A percentile compares a stretch with the other conserved stretches of the same genome.
Conservation (phyloP, 2,888 invertebrate species). For the Agonopterix subpropinquella region DNA sequence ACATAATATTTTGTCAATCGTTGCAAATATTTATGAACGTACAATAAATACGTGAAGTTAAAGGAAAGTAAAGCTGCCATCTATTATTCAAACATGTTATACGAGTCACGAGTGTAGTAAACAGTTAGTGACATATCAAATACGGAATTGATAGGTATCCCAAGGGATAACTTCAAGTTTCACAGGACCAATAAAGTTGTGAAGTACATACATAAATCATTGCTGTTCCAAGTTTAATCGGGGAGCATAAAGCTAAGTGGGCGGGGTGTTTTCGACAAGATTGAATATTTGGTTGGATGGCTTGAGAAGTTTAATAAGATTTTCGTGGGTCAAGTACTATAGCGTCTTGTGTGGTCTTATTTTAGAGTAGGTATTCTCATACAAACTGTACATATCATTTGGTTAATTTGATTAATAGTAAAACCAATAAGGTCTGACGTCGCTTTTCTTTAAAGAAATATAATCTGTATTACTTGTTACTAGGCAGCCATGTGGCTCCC, state of each 20-base stretch:
- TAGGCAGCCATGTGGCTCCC: no score
- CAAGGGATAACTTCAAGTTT: slow-evolving; percentile 29
- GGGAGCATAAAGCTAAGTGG: slow-evolving; percentile 17
- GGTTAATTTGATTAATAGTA: no score
- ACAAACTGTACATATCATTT: no score
- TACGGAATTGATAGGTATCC: slow-evolving; percentile 22
- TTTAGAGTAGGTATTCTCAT: no score
- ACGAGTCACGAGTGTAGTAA: slow-evolving; percentile 19
- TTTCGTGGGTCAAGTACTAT: slow-evolving; percentile 1
- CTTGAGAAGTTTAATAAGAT: slow-evolving; percentile 9
- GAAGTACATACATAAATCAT: slow-evolving; percentile 39
- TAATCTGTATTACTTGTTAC: no score
- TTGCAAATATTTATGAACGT: no score
- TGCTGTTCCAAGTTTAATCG: slow-evolving; percentile 32
- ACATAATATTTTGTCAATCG: no score
- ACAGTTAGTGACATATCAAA: slow-evolving; percentile 27
- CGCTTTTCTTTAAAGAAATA: no score
- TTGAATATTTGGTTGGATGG: slow-evolving; percentile 14
- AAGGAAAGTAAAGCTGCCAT: neutral
- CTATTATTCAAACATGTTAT: slow-evolving; percentile 2
- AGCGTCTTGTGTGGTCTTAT: neutral
- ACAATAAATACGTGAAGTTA: no score
- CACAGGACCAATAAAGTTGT: slow-evolving; percentile 38
- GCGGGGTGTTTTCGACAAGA: slow-evolving; percentile 19
- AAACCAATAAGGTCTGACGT: no score